These are phyloP conservation scores for Leptopilina myrica DNA, from an alignment of 2,888 invertebrate species.

Conservation along the genomic window DNA sequence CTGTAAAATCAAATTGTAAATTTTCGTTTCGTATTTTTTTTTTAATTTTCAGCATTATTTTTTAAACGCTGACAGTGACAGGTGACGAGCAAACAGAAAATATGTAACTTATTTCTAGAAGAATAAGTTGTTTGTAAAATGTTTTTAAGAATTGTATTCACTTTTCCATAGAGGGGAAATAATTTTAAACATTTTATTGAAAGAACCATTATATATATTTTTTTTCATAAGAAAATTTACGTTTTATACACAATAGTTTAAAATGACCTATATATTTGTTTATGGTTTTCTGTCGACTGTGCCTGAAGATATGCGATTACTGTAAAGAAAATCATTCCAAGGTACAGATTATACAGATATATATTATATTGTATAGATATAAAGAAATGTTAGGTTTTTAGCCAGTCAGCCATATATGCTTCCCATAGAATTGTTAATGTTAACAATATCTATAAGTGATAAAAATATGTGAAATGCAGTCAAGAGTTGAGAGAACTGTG, in stretches of 20 bases:
- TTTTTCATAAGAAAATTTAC: slow-evolving; percentile 27
- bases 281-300: neutral
- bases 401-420: slow-evolving; percentile 36
- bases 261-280: slow-evolving; percentile 1
- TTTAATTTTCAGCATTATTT: neutral
- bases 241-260: slow-evolving; percentile 32
- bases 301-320: slow-evolving; percentile 16
- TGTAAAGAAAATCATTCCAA: slow-evolving; percentile 27
- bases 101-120: neutral
- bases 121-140: neutral
- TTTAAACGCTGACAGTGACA: neutral
- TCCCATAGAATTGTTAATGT: slow-evolving; percentile 29
- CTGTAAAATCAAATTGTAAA: too few relatives aligned
- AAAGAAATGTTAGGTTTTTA: slow-evolving; percentile 30
- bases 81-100: neutral
- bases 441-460: slow-evolving; percentile 34
- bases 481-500: slow-evolving; percentile 21
- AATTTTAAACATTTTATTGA: slow-evolving; percentile 13
- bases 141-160: neutral
- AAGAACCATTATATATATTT: slow-evolving; percentile 23
- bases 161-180: neutral
- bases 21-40: neutral
- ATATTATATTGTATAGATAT: neutral
- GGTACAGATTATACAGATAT: slow-evolving; percentile 6
- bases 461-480: slow-evolving; percentile 9